Percentiles rank a stretch among this genome's conserved stretches.
These are phyloP conservation scores for Lysandra bellargus DNA, from an alignment of 2,888 invertebrate genomes.

Conservation along the genomic window DNA sequence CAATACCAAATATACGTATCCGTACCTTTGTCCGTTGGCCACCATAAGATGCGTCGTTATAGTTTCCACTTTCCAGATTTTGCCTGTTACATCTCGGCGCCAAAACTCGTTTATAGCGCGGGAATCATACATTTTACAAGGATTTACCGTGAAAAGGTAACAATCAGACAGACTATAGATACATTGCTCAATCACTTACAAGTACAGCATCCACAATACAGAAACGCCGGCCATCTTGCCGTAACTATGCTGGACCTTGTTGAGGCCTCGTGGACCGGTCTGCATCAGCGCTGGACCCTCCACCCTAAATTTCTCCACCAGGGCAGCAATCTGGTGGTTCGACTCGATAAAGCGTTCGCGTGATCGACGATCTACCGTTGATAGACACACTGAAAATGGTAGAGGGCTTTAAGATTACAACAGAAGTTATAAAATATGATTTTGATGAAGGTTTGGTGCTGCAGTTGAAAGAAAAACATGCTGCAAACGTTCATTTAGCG, in stretches of 20 bases:
- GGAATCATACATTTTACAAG: too few relatives aligned
- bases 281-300: constrained; percentile 90
- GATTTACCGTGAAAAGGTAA: too few relatives aligned
- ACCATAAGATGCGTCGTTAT: too few relatives aligned
- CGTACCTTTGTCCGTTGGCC: too few relatives aligned
- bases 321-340: constrained; percentile 93
- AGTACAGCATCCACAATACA: constrained; percentile 85
- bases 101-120: too few relatives aligned
- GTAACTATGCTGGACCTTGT: constrained; percentile 87
- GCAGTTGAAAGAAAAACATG: too few relatives aligned
- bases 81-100: too few relatives aligned
- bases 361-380: constrained; percentile 84
- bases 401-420: background rate
- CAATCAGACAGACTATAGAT: too few relatives aligned
- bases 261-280: constrained; percentile 79
- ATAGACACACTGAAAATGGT: constrained; percentile 74
- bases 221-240: constrained; percentile 85
- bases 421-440: background rate
- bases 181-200: constrained; percentile 67
- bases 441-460: too few relatives aligned
- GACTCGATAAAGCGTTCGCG: constrained; percentile 96
- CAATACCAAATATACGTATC: too few relatives aligned
- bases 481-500: too few relatives aligned
- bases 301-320: constrained; percentile 94
- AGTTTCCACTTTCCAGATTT: too few relatives aligned